These are phyloP conservation scores for Lasioglossum vierecki DNA, from an alignment of 2,888 invertebrate genomes.

Conservation along the genomic window DNA sequence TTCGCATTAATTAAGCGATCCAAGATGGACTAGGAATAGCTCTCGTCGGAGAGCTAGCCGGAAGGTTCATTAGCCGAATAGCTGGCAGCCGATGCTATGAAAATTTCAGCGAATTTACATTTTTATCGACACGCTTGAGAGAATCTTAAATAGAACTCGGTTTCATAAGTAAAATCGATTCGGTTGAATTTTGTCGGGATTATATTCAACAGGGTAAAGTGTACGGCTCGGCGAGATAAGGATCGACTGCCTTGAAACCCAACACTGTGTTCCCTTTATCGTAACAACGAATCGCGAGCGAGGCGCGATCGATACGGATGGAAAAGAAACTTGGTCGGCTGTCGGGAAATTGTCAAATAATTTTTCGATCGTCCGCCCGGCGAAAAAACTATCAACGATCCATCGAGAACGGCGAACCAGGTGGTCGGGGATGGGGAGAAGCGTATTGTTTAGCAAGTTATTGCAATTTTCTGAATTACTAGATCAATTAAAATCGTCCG, in stretches of 20 bases:
- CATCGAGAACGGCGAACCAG: background rate
- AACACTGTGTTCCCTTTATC: background rate
- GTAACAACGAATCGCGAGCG: background rate
- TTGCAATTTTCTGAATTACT: conserved; percentile 6
- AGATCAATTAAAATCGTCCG: conserved; percentile 38
- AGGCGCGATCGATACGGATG: background rate
- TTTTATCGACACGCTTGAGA: background rate
- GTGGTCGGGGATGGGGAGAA: too few species aligned
- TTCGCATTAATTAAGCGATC: background rate
- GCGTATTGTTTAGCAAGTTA: background rate
- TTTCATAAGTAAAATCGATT: background rate
- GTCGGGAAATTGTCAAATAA: background rate
- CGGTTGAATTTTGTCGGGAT: background rate
- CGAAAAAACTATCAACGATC: conserved; percentile 2
- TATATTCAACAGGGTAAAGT: background rate
- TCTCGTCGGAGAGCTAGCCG: background rate
- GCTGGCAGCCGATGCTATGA: background rate
- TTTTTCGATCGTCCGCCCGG: background rate
- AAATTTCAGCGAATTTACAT: background rate
- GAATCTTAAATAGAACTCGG: background rate
- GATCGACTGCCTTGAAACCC: conserved; percentile 4
- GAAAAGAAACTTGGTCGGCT: background rate
- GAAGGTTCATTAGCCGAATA: background rate
- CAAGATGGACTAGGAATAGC: background rate
- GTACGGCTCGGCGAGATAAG: conserved; percentile 5